Conservation (phyloP, 2,797 vertebrate species). For the Melanotaenia parkinsoni region DNA sequence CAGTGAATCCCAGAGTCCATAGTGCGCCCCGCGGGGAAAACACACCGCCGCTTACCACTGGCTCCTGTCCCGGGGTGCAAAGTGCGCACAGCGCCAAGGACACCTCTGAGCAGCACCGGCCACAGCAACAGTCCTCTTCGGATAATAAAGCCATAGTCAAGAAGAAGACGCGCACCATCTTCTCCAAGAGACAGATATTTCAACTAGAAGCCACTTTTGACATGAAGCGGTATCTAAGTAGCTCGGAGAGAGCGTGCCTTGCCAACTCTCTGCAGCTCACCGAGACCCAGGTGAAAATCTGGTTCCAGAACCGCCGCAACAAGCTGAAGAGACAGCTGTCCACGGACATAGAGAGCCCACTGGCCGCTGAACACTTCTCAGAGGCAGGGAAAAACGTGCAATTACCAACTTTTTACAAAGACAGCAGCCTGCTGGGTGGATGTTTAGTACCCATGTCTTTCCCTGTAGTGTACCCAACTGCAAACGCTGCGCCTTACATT, state of each 20-base stretch:
- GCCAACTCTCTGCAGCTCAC: constrained; percentile 87
- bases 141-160: constrained; percentile 75
- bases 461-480: constrained; percentile 83
- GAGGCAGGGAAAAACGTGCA: constrained; percentile 75
- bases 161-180: constrained; percentile 90
- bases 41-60: constrained; percentile 18
- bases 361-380: constrained; percentile 64
- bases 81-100: constrained; percentile 66
- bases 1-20: constrained; percentile 56
- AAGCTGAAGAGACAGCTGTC: constrained; percentile 85
- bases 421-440: constrained; percentile 81
- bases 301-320: constrained; percentile 87
- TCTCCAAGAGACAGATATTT: constrained; percentile 89
- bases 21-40: constrained; percentile 29
- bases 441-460: constrained; percentile 86
- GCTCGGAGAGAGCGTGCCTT: constrained; percentile 88
- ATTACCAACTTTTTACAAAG: constrained; percentile 83
- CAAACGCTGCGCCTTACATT: constrained; percentile 83
- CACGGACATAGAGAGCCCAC: constrained; percentile 76
- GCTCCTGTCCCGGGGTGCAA: constrained; percentile 51
- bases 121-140: constrained; percentile 23
- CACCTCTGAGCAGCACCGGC: constrained; percentile 18
- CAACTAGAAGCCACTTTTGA: constrained; percentile 87
- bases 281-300: constrained; percentile 86
- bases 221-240: constrained; percentile 87